A percentile compares a stretch with the other conserved stretches of the same genome.
These are phyloP conservation scores for Muricea muricata DNA, from an alignment of 92 coral and sea anemone species.

Conservation along the genomic window DNA sequence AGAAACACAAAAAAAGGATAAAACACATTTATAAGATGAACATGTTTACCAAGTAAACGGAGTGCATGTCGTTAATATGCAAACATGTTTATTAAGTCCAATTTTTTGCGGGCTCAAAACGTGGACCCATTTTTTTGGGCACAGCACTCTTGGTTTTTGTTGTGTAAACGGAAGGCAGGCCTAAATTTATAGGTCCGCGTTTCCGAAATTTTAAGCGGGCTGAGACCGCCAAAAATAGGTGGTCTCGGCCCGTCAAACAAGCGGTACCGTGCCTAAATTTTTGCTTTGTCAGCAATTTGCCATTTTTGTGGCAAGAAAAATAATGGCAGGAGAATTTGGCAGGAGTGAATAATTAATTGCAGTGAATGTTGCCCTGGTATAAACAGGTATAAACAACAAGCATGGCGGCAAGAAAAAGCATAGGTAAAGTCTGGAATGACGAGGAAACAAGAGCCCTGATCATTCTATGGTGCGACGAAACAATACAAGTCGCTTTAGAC, in stretches of 20 bases:
- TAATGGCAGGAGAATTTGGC: background rate
- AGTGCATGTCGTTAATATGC: too few species aligned
- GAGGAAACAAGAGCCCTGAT: constrained; percentile 47
- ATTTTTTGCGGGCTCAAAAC: too few species aligned
- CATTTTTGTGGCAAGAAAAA: background rate
- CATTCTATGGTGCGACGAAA: constrained; percentile 54
- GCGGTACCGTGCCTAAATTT: background rate
- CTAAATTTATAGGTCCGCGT: background rate
- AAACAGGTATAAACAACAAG: background rate
- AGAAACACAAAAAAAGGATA: too few species aligned
- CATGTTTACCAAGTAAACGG: too few species aligned
- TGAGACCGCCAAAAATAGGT: background rate
- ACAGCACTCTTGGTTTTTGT: too few species aligned
- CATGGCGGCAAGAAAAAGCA: background rate
- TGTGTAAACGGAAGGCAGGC: too few species aligned
- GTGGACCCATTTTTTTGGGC: too few species aligned
- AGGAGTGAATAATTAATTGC: background rate
- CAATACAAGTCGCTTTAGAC: constrained; percentile 49
- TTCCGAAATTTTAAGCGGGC: background rate
- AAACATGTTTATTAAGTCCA: too few species aligned
- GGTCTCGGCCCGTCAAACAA: background rate
- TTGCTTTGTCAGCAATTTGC: background rate
- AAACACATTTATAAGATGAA: too few species aligned
- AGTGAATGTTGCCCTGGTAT: background rate
- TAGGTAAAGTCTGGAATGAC: constrained; percentile 43